Base-by-base conservation (phyloP, 1,140 invertebrate genomes). In the Drosophila lacteicornis region DNA sequence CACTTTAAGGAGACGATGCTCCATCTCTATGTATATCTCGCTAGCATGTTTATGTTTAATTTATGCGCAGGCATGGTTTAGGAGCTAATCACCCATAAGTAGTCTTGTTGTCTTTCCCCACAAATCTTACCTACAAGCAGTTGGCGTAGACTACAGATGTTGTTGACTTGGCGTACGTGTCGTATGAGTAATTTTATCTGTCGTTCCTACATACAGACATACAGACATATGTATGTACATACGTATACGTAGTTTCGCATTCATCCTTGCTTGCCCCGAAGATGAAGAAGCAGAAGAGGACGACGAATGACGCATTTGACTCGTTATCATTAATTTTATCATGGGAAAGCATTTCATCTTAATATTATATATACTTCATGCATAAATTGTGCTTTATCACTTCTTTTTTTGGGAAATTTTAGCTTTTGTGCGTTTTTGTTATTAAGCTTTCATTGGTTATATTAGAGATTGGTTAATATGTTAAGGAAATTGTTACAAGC, bases 51-150 rank as follows among this genome's bases (percentile, higher is more conserved):
- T 66, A 43, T 43, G n/a, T 66, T 66, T 66, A 66, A 66, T 66
- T 66, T 62, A 66, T 66, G 62, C 62, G 62, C 43, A 66, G 57
- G 60, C 62, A 66, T 66, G 62, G 57, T 61, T 66, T 66, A 62
- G 60, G 60, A 66, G 62, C 62, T 66, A 61, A 66, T 66, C 60
- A 66, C 60, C 62, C 62, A 62, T 66, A 66, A 66, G 59, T 62
- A 66, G 62, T 45, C 57, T 66, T 61, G 62, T 66, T 57, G 55
- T 43, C 55, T 65, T 60, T 65, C 40, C 57, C 62, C 62, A 65
- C 57, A 65, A 60, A 65, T 66, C 42, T 61, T 61, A 65, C 62
- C 62, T 65, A 60, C 27, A n/a, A 65, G 25, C 62, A 65, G 27
- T 62, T 45, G 62, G 57, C 62, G 57, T 61, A 45, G 62, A 30